Evolutionary conservation across 2,113 vertebrate genomes (phyloP).

Genomic region (Herpetotheres cachinnans): DNA sequence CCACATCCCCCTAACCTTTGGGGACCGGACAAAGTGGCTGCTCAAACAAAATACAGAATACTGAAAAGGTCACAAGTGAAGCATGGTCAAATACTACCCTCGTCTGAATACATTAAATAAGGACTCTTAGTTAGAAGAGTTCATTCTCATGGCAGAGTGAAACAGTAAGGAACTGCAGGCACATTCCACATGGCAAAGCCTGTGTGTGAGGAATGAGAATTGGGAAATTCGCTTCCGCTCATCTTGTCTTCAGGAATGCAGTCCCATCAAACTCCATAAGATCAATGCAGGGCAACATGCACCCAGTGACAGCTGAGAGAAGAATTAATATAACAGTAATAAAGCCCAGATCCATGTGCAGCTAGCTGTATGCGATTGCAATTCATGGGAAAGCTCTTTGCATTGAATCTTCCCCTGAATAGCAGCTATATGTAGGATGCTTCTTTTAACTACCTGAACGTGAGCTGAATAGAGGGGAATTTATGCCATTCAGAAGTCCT

Average conservation of each 20-base stretch:
- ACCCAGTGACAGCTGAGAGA: neutral
- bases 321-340: neutral
- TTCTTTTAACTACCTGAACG: neutral
- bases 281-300: neutral
- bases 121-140: neutral
- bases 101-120: neutral
- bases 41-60: neutral
- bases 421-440: neutral
- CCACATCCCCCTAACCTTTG: neutral
- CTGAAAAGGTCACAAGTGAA: neutral
- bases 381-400: neutral
- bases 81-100: neutral
- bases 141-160: neutral
- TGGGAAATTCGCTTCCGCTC: fast-evolving
- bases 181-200: fast-evolving
- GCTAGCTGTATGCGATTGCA: too few species aligned
- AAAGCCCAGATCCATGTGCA: fast-evolving
- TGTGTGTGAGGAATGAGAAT: fast-evolving
- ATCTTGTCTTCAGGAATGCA: fast-evolving
- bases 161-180: neutral
- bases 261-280: fast-evolving
- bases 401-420: neutral
- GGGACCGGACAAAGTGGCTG: neutral
- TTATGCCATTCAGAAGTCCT: neutral
- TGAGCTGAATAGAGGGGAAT: neutral